phyloP scores from a whole-genome alignment of 2,888 invertebrate genomes.

The Pandemis cinnamomeana region DNA sequence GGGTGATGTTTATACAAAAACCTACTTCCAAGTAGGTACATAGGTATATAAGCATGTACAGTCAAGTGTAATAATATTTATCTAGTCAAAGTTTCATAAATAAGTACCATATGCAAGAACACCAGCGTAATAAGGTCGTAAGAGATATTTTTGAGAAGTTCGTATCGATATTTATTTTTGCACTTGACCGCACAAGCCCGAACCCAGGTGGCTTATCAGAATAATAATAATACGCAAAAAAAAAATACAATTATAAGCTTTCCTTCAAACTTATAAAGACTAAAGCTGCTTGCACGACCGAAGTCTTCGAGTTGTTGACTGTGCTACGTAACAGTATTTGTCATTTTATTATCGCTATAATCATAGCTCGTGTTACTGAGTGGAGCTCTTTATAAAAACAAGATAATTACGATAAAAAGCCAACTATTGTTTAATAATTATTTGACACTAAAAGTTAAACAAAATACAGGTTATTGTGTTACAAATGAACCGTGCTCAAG shows the following conservation, averaged over 20 bases:
- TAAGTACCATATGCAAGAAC: too few species aligned
- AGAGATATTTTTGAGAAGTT: too few species aligned
- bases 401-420: slow-evolving; percentile 25
- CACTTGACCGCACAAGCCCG: background rate
- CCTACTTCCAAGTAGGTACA: background rate
- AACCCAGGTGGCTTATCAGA: background rate
- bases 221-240: background rate
- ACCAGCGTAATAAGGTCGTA: too few species aligned
- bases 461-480: slow-evolving; percentile 33
- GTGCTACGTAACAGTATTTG: slow-evolving; percentile 22
- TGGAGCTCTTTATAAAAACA: slow-evolving; percentile 32
- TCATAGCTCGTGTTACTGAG: slow-evolving; percentile 31
- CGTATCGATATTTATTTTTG: too few species aligned
- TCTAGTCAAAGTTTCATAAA: too few species aligned
- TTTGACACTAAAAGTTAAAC: slow-evolving; percentile 21
- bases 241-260: slow-evolving; percentile 7
- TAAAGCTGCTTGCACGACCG: slow-evolving; percentile 2
- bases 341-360: slow-evolving; percentile 22
- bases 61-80: too few species aligned
- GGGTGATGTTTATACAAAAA: slow-evolving; percentile 16
- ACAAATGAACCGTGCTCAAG: slow-evolving; percentile 38
- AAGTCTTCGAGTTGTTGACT: slow-evolving; percentile 18
- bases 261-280: background rate
- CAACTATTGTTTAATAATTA: slow-evolving; percentile 26
- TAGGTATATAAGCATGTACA: background rate